Evolutionary conservation across 2,888 invertebrate species (phyloP).

Genomic region (Creontiades dilutus): DNA sequence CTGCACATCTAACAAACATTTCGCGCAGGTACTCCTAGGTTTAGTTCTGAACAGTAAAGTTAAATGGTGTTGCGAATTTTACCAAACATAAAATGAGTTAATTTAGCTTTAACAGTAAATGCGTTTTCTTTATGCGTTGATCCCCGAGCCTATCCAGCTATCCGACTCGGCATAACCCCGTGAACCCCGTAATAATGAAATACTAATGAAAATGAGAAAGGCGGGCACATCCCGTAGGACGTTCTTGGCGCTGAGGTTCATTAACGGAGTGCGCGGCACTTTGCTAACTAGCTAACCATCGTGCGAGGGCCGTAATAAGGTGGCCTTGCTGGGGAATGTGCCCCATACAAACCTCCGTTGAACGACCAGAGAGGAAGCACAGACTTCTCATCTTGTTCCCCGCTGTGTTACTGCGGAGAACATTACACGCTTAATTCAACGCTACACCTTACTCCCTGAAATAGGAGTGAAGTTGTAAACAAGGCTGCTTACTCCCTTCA

Average conservation of each 20-base stretch:
- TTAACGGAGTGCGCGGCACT: constrained; percentile 18
- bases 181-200: not conserved
- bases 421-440: not conserved
- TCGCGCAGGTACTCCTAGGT: too few species aligned
- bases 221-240: not conserved
- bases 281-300: constrained; percentile 10
- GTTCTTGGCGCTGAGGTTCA: not conserved
- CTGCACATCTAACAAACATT: too few species aligned
- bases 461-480: not conserved
- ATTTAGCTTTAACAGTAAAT: too few species aligned
- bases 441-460: not conserved
- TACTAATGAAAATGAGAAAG: not conserved
- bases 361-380: not conserved
- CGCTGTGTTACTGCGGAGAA: not conserved
- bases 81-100: too few species aligned
- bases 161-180: too few species aligned
- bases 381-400: not conserved
- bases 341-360: not conserved
- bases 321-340: not conserved
- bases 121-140: too few species aligned
- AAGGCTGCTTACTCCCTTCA: too few species aligned
- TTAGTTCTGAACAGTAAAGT: too few species aligned
- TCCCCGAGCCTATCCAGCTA: too few species aligned
- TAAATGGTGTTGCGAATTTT: too few species aligned
- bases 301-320: not conserved